Base-by-base conservation (phyloP, 1,140 invertebrate species). In the Hirudo medicinalis region DNA sequence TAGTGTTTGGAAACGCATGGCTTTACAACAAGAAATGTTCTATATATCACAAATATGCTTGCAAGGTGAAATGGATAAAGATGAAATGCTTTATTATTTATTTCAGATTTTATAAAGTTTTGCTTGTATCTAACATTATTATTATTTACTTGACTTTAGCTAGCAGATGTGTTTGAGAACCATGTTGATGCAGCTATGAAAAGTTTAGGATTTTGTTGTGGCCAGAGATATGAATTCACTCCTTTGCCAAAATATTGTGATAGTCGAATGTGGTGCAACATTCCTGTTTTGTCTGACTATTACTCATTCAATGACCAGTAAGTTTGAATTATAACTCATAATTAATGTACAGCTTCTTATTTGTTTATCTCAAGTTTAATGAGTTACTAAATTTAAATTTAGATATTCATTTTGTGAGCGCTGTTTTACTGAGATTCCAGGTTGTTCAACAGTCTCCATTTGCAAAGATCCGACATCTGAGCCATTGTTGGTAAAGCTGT, bases 1-100 rank as follows among this genome's bases (percentile, higher is more conserved):
- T 98, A 49, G 99, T 99, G 95, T 98, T 99, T 80, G 94, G 98
- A 75, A 99, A 99, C 83, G 97, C 96, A n/a, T 99, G 96, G 96
- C 84, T 98, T 6, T 99, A 99, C 80, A 99, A 99, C 82, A 88
- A 91, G 72, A 99, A 99, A 84, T 96, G 93, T 40, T 98, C 95
- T 0, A 86, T 90, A 77, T 96, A 99, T 53, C 98, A 99, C 83
- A 90, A 91, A 85, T 96, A 91, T 82, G 96, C 94, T 84, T 94
- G 94, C 75, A 98, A 97, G 88, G 92, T 97, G 84, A 84, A 80
- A 54, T 4, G 9, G 54, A 36, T 69, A 22, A 36, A 68, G 36
- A n/a, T n/a, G n/a, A n/a, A n/a, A n/a, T n/a, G n/a, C n/a, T n/a
- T n/a, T n/a, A n/a, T n/a, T n/a, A n/a, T n/a, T n/a, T 8, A 40